These are phyloP conservation scores for Bombus impatiens DNA, from an alignment of 1,140 invertebrate genomes.

Conservation along the genomic window DNA sequence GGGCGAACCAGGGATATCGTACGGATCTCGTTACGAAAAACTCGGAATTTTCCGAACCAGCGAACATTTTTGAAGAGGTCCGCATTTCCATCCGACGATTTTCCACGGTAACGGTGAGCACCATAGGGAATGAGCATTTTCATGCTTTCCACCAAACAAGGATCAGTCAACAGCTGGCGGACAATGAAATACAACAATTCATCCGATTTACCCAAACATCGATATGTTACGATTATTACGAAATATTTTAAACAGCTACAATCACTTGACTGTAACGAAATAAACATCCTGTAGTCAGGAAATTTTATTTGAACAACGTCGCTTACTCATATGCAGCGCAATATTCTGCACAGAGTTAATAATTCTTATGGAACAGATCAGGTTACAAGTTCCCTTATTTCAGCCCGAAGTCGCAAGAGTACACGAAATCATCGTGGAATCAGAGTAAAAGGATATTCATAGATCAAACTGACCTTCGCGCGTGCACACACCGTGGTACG, in stretches of 20 bases:
- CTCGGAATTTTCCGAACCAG: constrained; percentile 23
- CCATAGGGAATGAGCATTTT: not conserved
- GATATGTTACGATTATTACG: not conserved
- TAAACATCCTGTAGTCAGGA: not conserved
- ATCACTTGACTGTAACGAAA: not conserved
- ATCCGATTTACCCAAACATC: not conserved
- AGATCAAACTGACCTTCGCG: constrained; percentile 41
- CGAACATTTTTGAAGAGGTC: not conserved
- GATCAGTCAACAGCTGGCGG: not conserved
- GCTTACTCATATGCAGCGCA: not conserved
- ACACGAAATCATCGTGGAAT: not conserved
- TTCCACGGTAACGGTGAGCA: not conserved
- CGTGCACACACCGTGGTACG: constrained; percentile 12
- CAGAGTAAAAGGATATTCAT: constrained; percentile 11
- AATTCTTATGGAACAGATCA: not conserved
- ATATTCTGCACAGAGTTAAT: not conserved
- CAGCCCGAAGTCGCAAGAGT: not conserved
- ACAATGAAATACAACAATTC: not conserved
- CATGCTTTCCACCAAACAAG: not conserved
- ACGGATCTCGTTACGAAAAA: constrained; percentile 25
- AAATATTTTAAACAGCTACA: not conserved
- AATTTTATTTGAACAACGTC: not conserved
- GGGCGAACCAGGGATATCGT: not conserved
- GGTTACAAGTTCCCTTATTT: not conserved
- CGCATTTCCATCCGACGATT: not conserved